Percentiles rank a stretch among this genome's conserved stretches.
phyloP scores from a whole-genome alignment of 1,140 invertebrate species.

The Zophobas atratus region DNA sequence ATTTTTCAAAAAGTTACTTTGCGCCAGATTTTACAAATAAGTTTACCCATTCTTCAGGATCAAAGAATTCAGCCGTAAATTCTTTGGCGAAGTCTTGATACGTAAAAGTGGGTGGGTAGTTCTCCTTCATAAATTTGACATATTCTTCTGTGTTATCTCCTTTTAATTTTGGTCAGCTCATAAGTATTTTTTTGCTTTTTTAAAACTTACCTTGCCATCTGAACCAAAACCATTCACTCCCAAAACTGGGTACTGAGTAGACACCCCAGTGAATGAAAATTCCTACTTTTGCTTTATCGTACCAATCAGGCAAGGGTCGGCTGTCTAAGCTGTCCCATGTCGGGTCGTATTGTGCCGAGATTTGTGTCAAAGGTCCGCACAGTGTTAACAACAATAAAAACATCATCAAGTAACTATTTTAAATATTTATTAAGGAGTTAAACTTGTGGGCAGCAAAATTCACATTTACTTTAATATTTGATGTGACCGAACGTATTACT shows the following conservation, averaged over 20 bases:
- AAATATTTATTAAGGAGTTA: too few relatives aligned
- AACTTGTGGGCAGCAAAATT: too few relatives aligned
- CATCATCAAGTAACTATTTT: too few relatives aligned
- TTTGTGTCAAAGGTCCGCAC: neutral
- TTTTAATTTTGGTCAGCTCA: too few relatives aligned
- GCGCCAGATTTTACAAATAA: conserved; percentile 83
- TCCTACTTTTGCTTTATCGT: conserved; percentile 90
- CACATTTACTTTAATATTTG: too few relatives aligned
- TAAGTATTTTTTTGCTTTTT: neutral
- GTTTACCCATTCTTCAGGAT: conserved; percentile 82
- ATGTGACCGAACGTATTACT: too few relatives aligned
- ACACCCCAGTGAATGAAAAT: conserved; percentile 97
- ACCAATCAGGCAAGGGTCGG: conserved; percentile 89
- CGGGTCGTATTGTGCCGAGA: conserved; percentile 71
- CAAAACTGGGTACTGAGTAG: conserved; percentile 89
- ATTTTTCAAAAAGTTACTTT: conserved; percentile 69
- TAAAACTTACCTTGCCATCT: conserved; percentile 77
- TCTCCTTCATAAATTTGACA: conserved; percentile 81
- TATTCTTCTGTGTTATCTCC: conserved; percentile 75
- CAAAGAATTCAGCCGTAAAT: conserved; percentile 86
- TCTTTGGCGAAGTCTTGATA: conserved; percentile 88
- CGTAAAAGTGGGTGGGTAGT: conserved; percentile 82
- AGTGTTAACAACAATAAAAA: neutral
- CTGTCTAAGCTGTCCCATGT: conserved; percentile 89
- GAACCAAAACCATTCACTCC: conserved; percentile 91